Percentiles rank a stretch among this genome's conserved stretches.
phyloP scores from a whole-genome alignment of 2,113 vertebrate species.

The Thryonomys swinderianus region DNA sequence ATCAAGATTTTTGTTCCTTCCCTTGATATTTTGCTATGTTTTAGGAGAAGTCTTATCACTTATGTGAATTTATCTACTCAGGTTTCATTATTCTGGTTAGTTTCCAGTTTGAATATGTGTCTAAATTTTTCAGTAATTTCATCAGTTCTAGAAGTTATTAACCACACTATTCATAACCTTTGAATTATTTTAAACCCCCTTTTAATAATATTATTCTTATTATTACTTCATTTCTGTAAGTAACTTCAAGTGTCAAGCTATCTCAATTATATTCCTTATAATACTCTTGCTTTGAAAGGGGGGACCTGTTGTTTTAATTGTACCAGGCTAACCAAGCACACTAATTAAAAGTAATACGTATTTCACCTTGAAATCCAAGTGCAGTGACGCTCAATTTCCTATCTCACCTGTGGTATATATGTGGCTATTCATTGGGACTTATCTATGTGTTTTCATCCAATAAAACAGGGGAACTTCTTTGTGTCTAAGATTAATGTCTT shows the following conservation, averaged over 20 bases:
- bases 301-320: not conserved
- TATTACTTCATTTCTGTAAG: not conserved
- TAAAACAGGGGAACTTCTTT: not conserved
- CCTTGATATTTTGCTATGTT: not conserved
- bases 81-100: not conserved
- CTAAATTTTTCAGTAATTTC: conserved; percentile 29
- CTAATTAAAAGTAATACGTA: not conserved
- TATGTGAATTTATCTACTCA: not conserved
- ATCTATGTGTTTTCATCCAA: not conserved
- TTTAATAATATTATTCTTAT: not conserved
- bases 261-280: not conserved
- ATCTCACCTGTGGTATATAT: not conserved
- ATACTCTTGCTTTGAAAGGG: conserved; percentile 1
- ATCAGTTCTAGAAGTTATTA: not conserved
- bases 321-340: not conserved
- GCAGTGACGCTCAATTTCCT: not conserved
- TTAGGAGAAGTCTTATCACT: not conserved
- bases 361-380: not conserved
- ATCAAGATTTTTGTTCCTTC: not conserved
- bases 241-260: not conserved
- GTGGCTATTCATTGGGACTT: not conserved
- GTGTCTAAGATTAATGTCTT: not conserved
- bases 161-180: not conserved
- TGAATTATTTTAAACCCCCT: not conserved
- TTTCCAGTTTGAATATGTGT: not conserved